Evolutionary conservation across 2,113 vertebrate genomes (phyloP).

Genomic region (Silurus glanis): DNA sequence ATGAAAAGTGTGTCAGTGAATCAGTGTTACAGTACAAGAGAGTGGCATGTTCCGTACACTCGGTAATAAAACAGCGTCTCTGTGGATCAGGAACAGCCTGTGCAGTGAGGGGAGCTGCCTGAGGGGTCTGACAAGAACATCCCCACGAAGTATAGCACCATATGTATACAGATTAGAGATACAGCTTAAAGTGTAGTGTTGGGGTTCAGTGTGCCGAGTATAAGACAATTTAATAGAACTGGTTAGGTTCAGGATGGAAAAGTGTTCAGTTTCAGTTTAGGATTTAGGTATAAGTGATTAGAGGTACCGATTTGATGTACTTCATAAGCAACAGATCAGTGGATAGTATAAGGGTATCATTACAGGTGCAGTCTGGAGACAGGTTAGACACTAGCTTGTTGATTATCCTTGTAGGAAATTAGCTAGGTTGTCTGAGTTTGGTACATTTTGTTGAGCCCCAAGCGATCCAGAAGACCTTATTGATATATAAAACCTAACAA

Average conservation of each 20-base stretch:
- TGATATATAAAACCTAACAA: constrained; percentile 7
- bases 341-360: background rate
- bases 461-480: background rate
- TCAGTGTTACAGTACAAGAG: constrained; percentile 42
- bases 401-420: background rate
- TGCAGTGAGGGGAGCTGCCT: constrained; percentile 48
- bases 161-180: constrained; percentile 21
- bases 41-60: background rate
- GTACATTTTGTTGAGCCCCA: background rate
- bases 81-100: constrained; percentile 22
- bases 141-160: constrained; percentile 49
- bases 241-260: background rate
- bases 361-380: background rate
- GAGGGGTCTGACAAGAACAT: constrained; percentile 20
- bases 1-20: constrained; percentile 32
- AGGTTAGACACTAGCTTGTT: background rate
- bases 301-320: background rate
- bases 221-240: background rate
- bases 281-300: too few relatives aligned
- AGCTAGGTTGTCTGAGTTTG: background rate
- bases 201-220: background rate
- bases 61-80: background rate
- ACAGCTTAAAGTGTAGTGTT: background rate
- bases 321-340: background rate
- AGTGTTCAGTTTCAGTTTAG: background rate